Conservation (phyloP, 2,113 vertebrate species). For the Guaruba guarouba region DNA sequence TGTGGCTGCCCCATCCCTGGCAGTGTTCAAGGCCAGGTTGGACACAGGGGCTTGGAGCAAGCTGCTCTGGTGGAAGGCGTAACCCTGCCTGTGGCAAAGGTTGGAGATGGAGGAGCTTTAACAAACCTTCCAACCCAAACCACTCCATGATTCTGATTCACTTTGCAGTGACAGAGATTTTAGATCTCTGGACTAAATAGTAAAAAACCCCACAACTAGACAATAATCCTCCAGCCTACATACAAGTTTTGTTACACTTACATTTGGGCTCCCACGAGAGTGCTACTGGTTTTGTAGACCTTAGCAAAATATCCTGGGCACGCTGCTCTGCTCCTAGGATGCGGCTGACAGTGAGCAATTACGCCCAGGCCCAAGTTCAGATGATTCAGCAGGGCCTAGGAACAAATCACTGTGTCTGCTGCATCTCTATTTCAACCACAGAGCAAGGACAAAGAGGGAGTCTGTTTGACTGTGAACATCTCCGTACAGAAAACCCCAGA, state of each 20-base stretch:
- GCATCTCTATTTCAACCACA: background rate
- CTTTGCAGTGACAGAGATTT: background rate
- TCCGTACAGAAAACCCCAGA: background rate
- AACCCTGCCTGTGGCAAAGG: background rate
- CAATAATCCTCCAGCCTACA: background rate
- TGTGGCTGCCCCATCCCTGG: too few species aligned
- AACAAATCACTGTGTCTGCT: background rate
- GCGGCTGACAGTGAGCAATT: background rate
- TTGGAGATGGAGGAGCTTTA: background rate
- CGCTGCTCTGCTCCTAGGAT: background rate
- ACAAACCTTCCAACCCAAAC: background rate
- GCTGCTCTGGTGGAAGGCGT: background rate
- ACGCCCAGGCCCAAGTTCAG: background rate
- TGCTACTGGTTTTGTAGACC: background rate
- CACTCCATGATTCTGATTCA: background rate
- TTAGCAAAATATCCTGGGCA: slow-evolving; percentile 7
- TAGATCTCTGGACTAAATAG: background rate
- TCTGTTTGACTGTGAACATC: background rate
- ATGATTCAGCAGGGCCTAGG: slow-evolving; percentile 45
- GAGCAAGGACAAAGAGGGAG: background rate
- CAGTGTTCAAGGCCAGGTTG: too few species aligned
- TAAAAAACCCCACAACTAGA: background rate
- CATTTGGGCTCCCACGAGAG: background rate
- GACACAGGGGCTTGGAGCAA: background rate
- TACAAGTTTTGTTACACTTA: background rate